Evolutionary conservation across 1,140 invertebrate species (phyloP).

Genomic region (Zaprionus africanus): DNA sequence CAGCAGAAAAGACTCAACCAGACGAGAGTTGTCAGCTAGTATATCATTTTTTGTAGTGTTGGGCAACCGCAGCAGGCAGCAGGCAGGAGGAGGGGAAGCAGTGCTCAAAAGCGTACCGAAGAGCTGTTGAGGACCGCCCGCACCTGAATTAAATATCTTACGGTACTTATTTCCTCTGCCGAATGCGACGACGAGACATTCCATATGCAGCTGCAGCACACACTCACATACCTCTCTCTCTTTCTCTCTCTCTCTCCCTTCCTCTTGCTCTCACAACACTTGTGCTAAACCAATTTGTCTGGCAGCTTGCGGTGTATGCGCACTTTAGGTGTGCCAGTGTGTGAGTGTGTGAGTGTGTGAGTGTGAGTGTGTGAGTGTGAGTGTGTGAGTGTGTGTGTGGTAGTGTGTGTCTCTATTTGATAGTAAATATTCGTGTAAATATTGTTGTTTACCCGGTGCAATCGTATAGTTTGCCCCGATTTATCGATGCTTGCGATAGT

Average conservation of each 20-base stretch:
- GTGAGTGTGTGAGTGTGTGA: constrained; percentile 8
- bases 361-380: not conserved
- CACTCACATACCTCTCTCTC: not conserved
- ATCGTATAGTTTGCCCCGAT: constrained; percentile 23
- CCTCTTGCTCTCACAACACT: constrained; percentile 5
- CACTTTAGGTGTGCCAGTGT: constrained; percentile 7
- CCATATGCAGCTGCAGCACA: constrained; percentile 34
- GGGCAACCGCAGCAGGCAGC: constrained; percentile 51
- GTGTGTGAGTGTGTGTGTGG: not conserved
- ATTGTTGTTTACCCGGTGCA: constrained; percentile 38
- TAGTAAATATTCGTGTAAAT: constrained; percentile 26
- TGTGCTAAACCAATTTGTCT: constrained; percentile 79
- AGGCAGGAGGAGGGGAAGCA: not conserved
- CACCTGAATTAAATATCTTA: constrained; percentile 77
- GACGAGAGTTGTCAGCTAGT: constrained; percentile 58
- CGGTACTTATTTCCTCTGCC: constrained; percentile 55
- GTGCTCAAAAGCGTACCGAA: constrained; percentile 1
- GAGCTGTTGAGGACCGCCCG: constrained; percentile 31
- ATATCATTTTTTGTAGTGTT: constrained; percentile 74
- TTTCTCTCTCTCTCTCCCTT: not conserved
- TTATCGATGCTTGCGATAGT: constrained; percentile 27
- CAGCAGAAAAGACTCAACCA: constrained; percentile 55
- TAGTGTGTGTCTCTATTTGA: constrained; percentile 16
- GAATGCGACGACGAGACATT: constrained; percentile 30
- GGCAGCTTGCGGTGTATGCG: constrained; percentile 54